Base-by-base conservation (phyloP, 2,888 invertebrate species). In the Tinea pellionella region DNA sequence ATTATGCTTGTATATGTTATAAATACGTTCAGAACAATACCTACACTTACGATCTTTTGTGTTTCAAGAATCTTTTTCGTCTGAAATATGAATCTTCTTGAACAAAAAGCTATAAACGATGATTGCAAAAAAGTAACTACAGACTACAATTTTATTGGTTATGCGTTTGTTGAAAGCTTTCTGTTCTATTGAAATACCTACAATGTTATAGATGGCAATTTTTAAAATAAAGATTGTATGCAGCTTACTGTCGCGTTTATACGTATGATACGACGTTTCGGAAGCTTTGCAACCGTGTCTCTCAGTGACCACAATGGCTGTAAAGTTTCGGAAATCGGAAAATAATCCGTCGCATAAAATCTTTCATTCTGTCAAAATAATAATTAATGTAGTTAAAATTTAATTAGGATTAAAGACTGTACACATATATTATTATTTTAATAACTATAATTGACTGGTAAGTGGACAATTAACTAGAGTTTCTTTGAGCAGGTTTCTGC, bases 401-500 rank as follows among this genome's bases (percentile, higher is more conserved):
- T 16, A 47, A n/a, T n/a, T 47, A 15, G 2, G 2, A 47, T 9
- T 47, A 47, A 47, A n/a, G 37, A 6, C 9, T 37, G 13, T 47
- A 13, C 15, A 47, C 4, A 16, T 47, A 15, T 53, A 11, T 18
- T 53, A 24, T 53, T 24, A 2, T 24, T 18, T 24, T 53, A 24
- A 53, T 53, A n/a, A 51, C 16, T 53, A 13, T 53, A 53, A 53
- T 53, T 53, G 53, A 2, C 2, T 13, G n/a, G 53, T 9, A n/a
- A 53, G 53, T 37, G 47, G 13, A 47, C 24, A 53, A 53, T 53
- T 53, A 53, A 16, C 7, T 18, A 24, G 53, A 53, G 15, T 11
- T 47, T 15, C 47, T 47, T 47, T 29, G 30, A 47, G 16, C 59
- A 24, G 47, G 59, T 59, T 59, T 43, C 12, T 47, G 18, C 41